Evolutionary conservation across 2,113 vertebrate genomes (phyloP).

Genomic region (Glaucomys volans): DNA sequence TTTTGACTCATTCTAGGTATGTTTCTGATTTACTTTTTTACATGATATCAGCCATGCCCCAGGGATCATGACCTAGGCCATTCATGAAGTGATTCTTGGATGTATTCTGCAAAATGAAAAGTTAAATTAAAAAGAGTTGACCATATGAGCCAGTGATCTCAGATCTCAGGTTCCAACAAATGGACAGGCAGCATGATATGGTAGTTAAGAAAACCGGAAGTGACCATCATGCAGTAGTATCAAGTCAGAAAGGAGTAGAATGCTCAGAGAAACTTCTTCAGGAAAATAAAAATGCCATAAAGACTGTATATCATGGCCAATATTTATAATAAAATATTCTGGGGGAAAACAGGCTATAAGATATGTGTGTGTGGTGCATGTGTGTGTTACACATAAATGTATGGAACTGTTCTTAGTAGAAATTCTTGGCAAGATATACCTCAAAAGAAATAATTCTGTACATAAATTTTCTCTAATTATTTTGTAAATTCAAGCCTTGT

Average conservation of each 20-base stretch:
- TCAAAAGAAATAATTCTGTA: not conserved
- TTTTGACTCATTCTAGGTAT: not conserved
- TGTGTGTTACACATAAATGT: not conserved
- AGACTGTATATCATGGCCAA: not conserved
- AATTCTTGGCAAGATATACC: conserved; percentile 25
- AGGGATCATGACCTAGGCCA: not conserved
- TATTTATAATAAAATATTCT: not conserved
- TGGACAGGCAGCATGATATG: not conserved
- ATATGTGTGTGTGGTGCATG: not conserved
- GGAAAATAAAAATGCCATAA: not conserved
- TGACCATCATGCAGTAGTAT: not conserved
- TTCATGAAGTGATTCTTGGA: not conserved
- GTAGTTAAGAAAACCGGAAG: not conserved
- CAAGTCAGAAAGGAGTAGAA: not conserved
- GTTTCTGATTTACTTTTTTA: not conserved
- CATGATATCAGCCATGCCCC: too few relatives aligned
- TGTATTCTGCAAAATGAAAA: not conserved
- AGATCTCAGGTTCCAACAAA: not conserved
- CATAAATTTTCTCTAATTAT: not conserved
- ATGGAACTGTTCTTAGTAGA: not conserved
- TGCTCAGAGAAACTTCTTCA: not conserved
- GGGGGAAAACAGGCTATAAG: not conserved
- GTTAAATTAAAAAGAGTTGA: not conserved
- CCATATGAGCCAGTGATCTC: not conserved
- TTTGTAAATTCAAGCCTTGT: not conserved